Conservation (phyloP, 2,888 invertebrate genomes). For the Polia nebulosa region DNA sequence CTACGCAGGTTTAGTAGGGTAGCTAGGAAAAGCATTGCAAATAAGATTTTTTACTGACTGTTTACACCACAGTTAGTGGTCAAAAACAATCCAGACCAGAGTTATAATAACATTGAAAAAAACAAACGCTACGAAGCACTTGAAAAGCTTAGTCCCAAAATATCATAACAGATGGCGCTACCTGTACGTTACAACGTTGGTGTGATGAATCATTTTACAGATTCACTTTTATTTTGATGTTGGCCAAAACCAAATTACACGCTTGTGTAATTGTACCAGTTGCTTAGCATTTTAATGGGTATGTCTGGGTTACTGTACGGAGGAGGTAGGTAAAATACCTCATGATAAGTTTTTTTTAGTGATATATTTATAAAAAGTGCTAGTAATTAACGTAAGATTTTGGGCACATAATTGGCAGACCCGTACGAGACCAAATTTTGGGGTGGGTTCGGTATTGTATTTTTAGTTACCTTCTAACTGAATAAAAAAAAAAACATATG, state of each 20-base stretch:
- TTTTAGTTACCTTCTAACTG: too few species aligned
- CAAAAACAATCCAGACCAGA: too few species aligned
- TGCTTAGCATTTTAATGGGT: constrained; percentile 42
- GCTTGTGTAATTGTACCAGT: constrained; percentile 34
- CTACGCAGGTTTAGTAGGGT: too few species aligned
- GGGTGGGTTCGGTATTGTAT: too few species aligned
- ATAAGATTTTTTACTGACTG: too few species aligned
- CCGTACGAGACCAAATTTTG: too few species aligned
- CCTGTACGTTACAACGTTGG: constrained; percentile 23
- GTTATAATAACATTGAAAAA: neutral
- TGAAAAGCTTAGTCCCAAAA: constrained; percentile 18
- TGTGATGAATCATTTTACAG: constrained; percentile 12
- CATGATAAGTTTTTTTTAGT: neutral
- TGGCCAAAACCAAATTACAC: constrained; percentile 26
- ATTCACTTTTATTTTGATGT: constrained; percentile 45
- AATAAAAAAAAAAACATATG: too few species aligned
- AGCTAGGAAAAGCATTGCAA: too few species aligned
- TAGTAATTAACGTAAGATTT: too few species aligned
- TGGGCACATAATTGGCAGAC: too few species aligned
- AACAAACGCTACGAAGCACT: neutral
- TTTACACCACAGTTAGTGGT: too few species aligned
- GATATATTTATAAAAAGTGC: too few species aligned
- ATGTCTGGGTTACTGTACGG: constrained; percentile 1
- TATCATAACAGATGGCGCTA: constrained; percentile 65
- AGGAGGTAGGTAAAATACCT: neutral